phyloP scores from a whole-genome alignment of 2,113 vertebrate species.

The Strix uralensis region DNA sequence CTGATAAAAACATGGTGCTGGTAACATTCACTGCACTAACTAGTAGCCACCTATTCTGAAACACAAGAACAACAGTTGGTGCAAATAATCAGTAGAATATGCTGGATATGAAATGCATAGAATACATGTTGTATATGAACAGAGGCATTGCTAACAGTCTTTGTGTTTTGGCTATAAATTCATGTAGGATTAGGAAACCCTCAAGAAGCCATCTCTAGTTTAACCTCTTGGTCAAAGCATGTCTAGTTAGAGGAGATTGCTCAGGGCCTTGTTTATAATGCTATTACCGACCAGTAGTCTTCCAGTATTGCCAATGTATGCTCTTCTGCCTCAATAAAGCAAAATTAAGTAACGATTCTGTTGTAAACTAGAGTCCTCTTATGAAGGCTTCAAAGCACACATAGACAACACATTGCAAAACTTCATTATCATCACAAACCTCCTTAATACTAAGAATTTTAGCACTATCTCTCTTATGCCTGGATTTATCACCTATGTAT shows the following conservation, averaged over 20 bases:
- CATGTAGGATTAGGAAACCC: neutral
- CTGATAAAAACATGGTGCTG: neutral
- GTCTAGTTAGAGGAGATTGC: neutral
- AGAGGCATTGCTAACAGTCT: neutral
- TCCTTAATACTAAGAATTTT: neutral
- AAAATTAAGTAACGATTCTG: neutral
- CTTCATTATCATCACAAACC: neutral
- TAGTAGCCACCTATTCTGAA: neutral
- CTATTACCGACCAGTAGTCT: neutral
- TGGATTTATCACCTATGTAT: neutral
- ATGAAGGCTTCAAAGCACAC: neutral
- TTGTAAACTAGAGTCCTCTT: neutral
- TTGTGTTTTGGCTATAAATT: neutral
- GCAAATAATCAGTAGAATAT: neutral
- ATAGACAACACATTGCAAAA: neutral
- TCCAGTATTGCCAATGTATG: fast-evolving
- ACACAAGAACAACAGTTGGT: neutral
- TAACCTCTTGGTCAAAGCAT: neutral
- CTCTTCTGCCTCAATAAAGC: neutral
- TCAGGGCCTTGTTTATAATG: neutral
- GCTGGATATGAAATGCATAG: neutral
- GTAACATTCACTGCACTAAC: neutral
- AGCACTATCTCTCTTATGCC: neutral
- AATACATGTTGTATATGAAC: fast-evolving
- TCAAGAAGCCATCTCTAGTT: neutral